These are phyloP conservation scores for Apomyelois bistriatella DNA, from an alignment of 2,888 invertebrate genomes.

Conservation along the genomic window DNA sequence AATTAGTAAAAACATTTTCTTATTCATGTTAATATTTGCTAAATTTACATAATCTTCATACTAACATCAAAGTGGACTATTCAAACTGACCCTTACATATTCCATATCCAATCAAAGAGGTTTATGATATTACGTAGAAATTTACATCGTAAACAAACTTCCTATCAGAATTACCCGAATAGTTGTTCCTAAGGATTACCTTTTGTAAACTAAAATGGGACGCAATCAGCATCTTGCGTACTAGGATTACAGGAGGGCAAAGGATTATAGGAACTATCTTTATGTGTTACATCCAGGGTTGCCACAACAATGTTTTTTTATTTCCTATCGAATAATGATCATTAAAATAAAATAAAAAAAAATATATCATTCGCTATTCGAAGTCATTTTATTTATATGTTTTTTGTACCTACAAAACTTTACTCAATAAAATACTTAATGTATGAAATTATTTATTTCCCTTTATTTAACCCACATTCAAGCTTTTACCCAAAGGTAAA, in stretches of 20 bases:
- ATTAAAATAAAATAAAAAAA: too few species aligned
- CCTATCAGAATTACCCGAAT: slow-evolving; percentile 65
- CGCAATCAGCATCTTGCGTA: slow-evolving; percentile 76
- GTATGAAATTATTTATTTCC: too few species aligned
- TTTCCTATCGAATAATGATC: too few species aligned
- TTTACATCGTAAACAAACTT: slow-evolving; percentile 77
- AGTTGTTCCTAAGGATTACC: slow-evolving; percentile 76
- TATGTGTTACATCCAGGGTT: slow-evolving; percentile 33
- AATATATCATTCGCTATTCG: too few species aligned
- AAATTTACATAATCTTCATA: slow-evolving; percentile 11
- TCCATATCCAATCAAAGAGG: slow-evolving; percentile 73
- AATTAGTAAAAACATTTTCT: too few species aligned
- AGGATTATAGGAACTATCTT: slow-evolving; percentile 39
- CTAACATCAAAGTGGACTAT: slow-evolving; percentile 23
- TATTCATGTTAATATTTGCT: too few species aligned
- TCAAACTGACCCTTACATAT: slow-evolving; percentile 31
- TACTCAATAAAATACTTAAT: too few species aligned
- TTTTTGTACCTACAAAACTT: too few species aligned
- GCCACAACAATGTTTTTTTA: neutral
- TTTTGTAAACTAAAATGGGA: slow-evolving; percentile 78
- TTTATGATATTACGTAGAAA: slow-evolving; percentile 74
- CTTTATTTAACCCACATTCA: too few species aligned
- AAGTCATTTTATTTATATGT: too few species aligned
- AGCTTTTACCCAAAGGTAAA: too few species aligned
- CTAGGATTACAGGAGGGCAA: slow-evolving; percentile 67